Conservation (phyloP, 1,140 invertebrate species). For the Aleiodes sp. region DNA sequence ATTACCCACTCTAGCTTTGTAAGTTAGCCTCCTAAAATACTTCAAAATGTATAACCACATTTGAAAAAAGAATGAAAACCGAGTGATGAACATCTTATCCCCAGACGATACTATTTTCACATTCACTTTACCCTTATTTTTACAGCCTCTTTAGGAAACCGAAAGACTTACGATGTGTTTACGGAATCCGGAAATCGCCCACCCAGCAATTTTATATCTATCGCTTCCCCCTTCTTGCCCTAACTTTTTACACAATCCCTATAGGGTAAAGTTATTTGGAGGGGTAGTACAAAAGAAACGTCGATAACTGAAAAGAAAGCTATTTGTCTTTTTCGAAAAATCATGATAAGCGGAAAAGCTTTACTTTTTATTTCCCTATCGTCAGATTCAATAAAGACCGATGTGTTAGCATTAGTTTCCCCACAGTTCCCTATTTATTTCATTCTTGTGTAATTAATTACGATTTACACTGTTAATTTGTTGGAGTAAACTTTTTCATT, state of each 20-base stretch:
- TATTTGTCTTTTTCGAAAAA: neutral
- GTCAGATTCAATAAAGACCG: too few relatives aligned
- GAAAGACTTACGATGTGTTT: slow-evolving; percentile 24
- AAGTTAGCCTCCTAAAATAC: neutral
- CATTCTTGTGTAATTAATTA: too few relatives aligned
- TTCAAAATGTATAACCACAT: neutral
- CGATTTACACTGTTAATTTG: too few relatives aligned
- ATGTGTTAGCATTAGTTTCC: too few relatives aligned
- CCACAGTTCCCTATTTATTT: too few relatives aligned
- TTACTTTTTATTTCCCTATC: too few relatives aligned
- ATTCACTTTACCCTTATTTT: neutral
- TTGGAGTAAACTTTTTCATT: too few relatives aligned
- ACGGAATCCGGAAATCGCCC: slow-evolving; percentile 23
- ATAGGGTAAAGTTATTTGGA: neutral
- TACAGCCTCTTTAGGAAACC: neutral
- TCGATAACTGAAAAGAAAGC: neutral
- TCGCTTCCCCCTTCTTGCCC: too few relatives aligned
- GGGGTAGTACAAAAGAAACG: neutral
- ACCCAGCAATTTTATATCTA: slow-evolving; percentile 12
- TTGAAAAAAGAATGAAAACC: too few relatives aligned
- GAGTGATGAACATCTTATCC: too few relatives aligned
- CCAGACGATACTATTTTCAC: neutral
- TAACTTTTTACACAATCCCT: neutral
- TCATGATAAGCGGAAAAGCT: neutral
- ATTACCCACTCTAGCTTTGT: too few relatives aligned